These are phyloP conservation scores for Acanthosepion lycidas DNA, from an alignment of 2,888 invertebrate species.

Conservation along the genomic window DNA sequence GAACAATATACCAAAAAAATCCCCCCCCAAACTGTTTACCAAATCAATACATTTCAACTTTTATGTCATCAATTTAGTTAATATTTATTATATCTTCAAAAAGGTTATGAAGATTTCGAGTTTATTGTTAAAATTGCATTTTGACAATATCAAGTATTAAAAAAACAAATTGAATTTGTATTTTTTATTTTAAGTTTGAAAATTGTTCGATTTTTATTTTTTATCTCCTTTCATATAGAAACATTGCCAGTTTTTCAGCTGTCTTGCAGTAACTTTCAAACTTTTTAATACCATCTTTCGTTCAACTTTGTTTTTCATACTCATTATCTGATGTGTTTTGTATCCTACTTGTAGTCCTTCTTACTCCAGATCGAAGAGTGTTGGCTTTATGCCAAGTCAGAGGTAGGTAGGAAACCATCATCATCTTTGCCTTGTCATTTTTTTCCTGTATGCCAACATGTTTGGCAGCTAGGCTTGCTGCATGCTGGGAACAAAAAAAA, in stretches of 20 bases:
- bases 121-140: no score
- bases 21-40: no score
- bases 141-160: no score
- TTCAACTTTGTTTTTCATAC: background rate
- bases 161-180: no score
- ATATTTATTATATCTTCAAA: no score
- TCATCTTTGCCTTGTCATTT: constrained; percentile 1
- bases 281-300: background rate
- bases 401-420: constrained; percentile 34
- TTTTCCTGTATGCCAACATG: background rate
- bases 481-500: background rate
- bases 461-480: constrained; percentile 25
- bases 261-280: background rate
- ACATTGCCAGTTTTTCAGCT: background rate
- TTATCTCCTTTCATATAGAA: background rate
- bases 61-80: no score
- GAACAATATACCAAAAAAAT: no score
- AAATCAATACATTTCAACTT: no score
- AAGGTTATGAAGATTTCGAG: no score
- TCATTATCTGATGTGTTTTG: constrained; percentile 33
- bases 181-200: background rate
- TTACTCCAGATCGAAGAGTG: constrained; percentile 44
- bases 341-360: constrained; percentile 39
- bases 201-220: background rate
- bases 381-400: constrained; percentile 37